These are phyloP conservation scores for Cnemophilus loriae DNA, from an alignment of 2,113 vertebrate species.

Conservation along the genomic window DNA sequence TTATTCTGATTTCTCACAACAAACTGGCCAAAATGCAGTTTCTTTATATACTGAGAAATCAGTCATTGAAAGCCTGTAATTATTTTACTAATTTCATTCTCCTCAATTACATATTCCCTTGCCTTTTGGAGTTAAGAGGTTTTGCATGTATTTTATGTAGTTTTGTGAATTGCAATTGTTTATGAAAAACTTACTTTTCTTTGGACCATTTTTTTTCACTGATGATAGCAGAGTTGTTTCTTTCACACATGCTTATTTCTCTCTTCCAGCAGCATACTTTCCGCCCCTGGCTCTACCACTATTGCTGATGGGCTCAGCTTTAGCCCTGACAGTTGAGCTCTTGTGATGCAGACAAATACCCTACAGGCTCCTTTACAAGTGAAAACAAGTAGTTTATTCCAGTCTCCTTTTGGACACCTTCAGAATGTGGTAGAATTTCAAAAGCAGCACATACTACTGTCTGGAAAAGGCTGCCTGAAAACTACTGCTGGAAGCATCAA, in stretches of 20 bases:
- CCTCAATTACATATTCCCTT: not conserved
- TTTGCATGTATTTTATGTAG: not conserved
- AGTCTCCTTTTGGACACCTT: not conserved
- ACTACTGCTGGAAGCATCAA: not conserved
- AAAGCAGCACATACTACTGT: not conserved
- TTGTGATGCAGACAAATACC: not conserved
- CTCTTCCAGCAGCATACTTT: not conserved
- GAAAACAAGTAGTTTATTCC: not conserved
- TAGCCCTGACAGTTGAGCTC: not conserved
- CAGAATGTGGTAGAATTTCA: not conserved
- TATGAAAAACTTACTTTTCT: not conserved
- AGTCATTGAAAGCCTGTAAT: not conserved
- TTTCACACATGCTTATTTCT: not conserved
- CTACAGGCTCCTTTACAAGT: not conserved
- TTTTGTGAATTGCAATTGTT: not conserved
- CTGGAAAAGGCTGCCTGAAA: not conserved
- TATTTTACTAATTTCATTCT: conserved; percentile 5
- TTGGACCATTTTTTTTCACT: not conserved
- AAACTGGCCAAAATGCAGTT: not conserved
- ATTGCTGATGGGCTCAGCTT: not conserved
- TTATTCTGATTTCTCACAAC: not conserved
- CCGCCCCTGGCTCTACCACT: not conserved
- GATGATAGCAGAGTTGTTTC: not conserved
- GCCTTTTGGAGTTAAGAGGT: not conserved
- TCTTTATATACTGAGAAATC: not conserved